Percentiles rank a stretch among this genome's conserved stretches.
Conservation (phyloP, 2,113 vertebrate species). For the Barnardius zonarius region DNA sequence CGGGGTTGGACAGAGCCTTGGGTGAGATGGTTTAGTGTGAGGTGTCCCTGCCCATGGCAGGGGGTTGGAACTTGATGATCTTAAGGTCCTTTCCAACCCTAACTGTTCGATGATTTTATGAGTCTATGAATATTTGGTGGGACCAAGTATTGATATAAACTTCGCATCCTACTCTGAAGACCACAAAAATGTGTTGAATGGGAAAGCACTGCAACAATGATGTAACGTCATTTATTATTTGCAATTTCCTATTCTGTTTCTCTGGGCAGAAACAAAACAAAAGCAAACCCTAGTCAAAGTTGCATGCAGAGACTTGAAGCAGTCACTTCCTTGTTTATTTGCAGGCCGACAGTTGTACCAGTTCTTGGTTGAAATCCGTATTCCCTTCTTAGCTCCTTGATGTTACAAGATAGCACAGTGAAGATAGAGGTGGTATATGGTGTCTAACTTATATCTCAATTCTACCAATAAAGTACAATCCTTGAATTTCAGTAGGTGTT, state of each 20-base stretch:
- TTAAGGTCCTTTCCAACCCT: no score
- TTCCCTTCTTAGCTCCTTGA: not conserved
- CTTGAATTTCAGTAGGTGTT: not conserved
- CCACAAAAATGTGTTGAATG: not conserved
- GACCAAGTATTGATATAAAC: not conserved
- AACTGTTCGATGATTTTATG: no score
- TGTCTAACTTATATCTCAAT: not conserved
- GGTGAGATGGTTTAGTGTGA: not conserved
- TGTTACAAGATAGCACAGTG: not conserved
- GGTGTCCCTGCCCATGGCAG: not conserved
- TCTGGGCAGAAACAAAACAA: not conserved
- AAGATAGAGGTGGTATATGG: not conserved
- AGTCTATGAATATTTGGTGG: not conserved
- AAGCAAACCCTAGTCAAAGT: constrained; percentile 4
- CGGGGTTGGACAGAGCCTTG: not conserved
- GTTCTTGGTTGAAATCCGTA: not conserved
- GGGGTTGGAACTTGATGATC: no score
- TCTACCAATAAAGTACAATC: not conserved
- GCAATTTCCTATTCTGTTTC: not conserved
- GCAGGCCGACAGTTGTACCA: not conserved
- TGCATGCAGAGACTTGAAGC: not conserved
- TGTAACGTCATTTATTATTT: not conserved
- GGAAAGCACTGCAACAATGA: not conserved
- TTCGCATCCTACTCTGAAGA: not conserved
- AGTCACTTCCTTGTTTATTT: not conserved